Percentiles rank a stretch among this genome's conserved stretches.
Conservation (phyloP, 2,797 vertebrate genomes). For the Galaxias olidus region DNA sequence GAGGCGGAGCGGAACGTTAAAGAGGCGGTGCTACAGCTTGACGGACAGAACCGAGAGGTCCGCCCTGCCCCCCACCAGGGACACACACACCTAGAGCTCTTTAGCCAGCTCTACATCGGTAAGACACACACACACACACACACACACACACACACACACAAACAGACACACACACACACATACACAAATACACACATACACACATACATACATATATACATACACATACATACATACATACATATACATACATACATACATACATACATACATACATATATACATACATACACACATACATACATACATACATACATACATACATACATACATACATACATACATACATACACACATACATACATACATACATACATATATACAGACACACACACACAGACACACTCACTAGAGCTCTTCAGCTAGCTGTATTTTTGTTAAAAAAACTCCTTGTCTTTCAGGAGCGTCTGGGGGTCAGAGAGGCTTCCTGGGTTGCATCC, state of each 20-base stretch:
- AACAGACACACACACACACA: background rate
- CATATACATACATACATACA: background rate
- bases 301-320: background rate
- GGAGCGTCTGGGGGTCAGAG: constrained; percentile 91
- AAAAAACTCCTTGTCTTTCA: constrained; percentile 42
- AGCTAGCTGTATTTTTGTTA: too few relatives aligned
- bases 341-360: background rate
- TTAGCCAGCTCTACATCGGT: constrained; percentile 93
- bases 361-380: constrained; percentile 2
- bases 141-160: background rate
- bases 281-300: background rate
- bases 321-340: constrained; percentile 1
- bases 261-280: background rate
- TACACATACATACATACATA: background rate
- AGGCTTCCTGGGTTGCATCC: constrained; percentile 94
- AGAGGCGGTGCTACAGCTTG: constrained; percentile 87
- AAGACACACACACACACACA: constrained; percentile 54
- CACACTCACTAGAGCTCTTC: background rate
- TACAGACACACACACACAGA: constrained; percentile 1
- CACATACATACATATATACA: background rate
- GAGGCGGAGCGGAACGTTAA: constrained; percentile 89
- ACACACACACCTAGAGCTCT: constrained; percentile 85
- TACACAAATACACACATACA: background rate
- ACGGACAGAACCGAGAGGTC: constrained; percentile 79
- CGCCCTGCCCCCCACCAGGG: constrained; percentile 80